phyloP scores from a whole-genome alignment of 1,140 invertebrate genomes.

The Drosophila cardini region DNA sequence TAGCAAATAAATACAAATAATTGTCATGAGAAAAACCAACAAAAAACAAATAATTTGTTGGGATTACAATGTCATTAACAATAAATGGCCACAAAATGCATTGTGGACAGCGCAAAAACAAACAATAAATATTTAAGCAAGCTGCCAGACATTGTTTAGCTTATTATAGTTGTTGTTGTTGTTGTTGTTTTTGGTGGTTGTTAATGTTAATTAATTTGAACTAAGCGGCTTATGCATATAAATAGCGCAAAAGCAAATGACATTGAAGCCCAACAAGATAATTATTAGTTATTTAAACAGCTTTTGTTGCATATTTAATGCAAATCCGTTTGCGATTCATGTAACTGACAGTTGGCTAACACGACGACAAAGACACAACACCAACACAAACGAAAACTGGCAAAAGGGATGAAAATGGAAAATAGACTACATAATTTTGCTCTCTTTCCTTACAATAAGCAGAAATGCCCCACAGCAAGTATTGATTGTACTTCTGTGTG shows the following conservation, averaged over 20 bases:
- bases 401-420: not conserved
- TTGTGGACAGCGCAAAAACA: slow-evolving; percentile 28
- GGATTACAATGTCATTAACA: slow-evolving; percentile 79
- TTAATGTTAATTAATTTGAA: slow-evolving; percentile 82
- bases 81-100: slow-evolving; percentile 63
- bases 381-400: not conserved
- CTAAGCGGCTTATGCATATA: slow-evolving; percentile 78
- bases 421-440: slow-evolving; percentile 10
- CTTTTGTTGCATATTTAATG: slow-evolving; percentile 74
- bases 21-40: slow-evolving; percentile 27
- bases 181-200: slow-evolving; percentile 29
- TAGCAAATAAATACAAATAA: slow-evolving; percentile 40
- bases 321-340: slow-evolving; percentile 67
- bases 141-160: slow-evolving; percentile 44
- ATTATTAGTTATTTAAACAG: slow-evolving; percentile 83
- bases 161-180: slow-evolving; percentile 41
- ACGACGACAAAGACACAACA: not conserved
- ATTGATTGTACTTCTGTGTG: slow-evolving; percentile 53
- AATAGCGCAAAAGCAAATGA: slow-evolving; percentile 60
- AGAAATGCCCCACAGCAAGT: slow-evolving; percentile 57
- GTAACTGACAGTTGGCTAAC: slow-evolving; percentile 38
- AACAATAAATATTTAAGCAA: slow-evolving; percentile 68
- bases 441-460: slow-evolving; percentile 42
- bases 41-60: slow-evolving; percentile 65
- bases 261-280: slow-evolving; percentile 75